Evolutionary conservation across 2,888 invertebrate genomes (phyloP).

Genomic region (Lasioglossum oenotherae): DNA sequence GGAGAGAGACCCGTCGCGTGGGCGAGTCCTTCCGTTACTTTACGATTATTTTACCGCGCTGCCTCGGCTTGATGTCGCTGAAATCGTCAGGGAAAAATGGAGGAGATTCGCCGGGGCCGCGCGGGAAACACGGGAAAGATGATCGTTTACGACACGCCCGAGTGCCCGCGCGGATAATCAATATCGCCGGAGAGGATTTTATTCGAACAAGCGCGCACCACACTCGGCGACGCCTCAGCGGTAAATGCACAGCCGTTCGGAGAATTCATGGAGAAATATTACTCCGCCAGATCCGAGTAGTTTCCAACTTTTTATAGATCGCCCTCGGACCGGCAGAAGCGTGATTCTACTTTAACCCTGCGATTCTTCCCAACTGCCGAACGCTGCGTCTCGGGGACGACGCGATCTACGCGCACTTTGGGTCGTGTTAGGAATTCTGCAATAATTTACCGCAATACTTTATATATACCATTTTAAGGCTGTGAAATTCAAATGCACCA

Average conservation of each 20-base stretch:
- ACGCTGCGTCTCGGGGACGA: not conserved
- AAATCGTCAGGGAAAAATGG: conserved; percentile 43
- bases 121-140: conserved; percentile 35
- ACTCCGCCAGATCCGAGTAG: not conserved
- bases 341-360: not conserved
- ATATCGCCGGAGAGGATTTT: conserved; percentile 21
- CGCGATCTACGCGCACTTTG: not conserved
- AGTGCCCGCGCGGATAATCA: conserved; percentile 33
- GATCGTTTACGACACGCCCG: conserved; percentile 57
- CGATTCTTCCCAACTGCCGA: not conserved
- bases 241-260: not conserved
- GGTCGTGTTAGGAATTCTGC: not conserved
- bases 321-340: not conserved
- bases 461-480: not conserved
- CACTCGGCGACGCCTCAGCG: not conserved
- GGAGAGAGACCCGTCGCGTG: conserved; percentile 67
- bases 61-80: conserved; percentile 53
- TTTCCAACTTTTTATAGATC: not conserved
- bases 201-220: conserved; percentile 10
- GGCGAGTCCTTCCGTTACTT: conserved; percentile 75
- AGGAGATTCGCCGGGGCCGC: conserved; percentile 2
- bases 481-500: not conserved
- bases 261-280: conserved; percentile 4
- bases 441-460: not conserved
- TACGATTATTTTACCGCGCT: conserved; percentile 73